Base-by-base conservation (phyloP, 2,888 invertebrate species). In the Ceramica pisi region DNA sequence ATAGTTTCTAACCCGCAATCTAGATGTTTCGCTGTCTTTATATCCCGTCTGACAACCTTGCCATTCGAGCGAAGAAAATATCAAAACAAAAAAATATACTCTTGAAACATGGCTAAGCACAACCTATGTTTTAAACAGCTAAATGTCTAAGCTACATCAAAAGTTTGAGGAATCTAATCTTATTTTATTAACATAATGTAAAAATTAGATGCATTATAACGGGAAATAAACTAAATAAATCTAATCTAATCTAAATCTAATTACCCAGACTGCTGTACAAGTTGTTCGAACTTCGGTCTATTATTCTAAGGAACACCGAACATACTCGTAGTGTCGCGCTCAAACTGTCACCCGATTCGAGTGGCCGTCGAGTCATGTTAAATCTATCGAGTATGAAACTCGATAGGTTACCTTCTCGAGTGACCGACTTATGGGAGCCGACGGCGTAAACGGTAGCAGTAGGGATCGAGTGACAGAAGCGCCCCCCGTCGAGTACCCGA, bases 361-460 rank as follows among this genome's bases (percentile, higher is more conserved):
- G 83, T 87, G 85, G 70, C 80, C 72, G 82, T 81, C 80, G 77
- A 88, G 81, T 88, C 88, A 88, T 90, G 92, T 92, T 91, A 89
- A 91, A 89, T 91, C 90, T 92, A 91, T 92, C 89, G 90, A 88
- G 86, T 88, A 88, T 87, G 95, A 90, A 93, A 95, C 89, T 81
- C 78, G 93, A 95, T 93, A 92, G 86, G 83, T 82, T 80, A 78
- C 84, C 82, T 82, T 89, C 89, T 89, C 89, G 82, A 85, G 86
- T 87, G 86, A 84, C 83, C 86, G 83, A 80, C 76, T 84, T 87
- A 87, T 89, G 86, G 84, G 88, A 89, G 86, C 72, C 82, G 89
- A 88, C 89, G 85, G 91, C 90, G 91, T 92, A 91, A 92, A 94
- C 95, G 90, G 95, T 95, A 94, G 95, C 94, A 80, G 82, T 76